phyloP scores from a whole-genome alignment of 2,797 vertebrate species.

The Microctenopoma lineatum region DNA sequence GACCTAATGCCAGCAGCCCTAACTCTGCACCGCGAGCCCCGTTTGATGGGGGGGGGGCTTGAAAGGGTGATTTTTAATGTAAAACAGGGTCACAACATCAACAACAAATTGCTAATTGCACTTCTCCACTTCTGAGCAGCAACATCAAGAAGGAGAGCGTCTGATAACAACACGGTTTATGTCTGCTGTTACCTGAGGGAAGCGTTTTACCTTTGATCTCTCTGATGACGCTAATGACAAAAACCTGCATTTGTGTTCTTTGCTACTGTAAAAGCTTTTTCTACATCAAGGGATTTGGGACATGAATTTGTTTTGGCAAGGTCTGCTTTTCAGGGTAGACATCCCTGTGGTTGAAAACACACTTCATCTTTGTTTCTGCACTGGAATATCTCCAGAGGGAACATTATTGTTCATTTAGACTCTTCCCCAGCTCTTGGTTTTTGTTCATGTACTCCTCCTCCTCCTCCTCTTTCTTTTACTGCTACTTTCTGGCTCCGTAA shows the following conservation, averaged over 20 bases:
- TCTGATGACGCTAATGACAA: slow-evolving; percentile 33
- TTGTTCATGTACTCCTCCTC: slow-evolving; percentile 38
- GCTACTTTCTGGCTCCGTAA: slow-evolving; percentile 24
- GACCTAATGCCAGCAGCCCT: slow-evolving; percentile 15
- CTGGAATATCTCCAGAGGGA: slow-evolving; percentile 60
- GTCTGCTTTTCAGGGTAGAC: slow-evolving; percentile 35
- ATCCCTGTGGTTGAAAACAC: slow-evolving; percentile 63
- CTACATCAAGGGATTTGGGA: slow-evolving; percentile 58
- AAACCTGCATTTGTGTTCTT: slow-evolving; percentile 50
- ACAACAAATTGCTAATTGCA: slow-evolving; percentile 36
- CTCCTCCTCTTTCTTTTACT: slow-evolving; percentile 22
- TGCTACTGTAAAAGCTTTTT: slow-evolving; percentile 67
- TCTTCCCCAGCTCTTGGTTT: slow-evolving; percentile 38
- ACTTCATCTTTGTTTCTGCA: slow-evolving; percentile 58
- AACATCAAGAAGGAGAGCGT: slow-evolving; percentile 37
- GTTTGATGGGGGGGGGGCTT: slow-evolving; percentile 23
- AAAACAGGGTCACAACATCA: slow-evolving; percentile 42
- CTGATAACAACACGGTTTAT: background rate
- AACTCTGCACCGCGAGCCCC: background rate
- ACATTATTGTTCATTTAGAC: slow-evolving; percentile 59
- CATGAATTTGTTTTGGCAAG: slow-evolving; percentile 29
- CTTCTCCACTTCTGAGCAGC: slow-evolving; percentile 41
- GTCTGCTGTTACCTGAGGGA: slow-evolving; percentile 17
- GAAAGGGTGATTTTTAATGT: slow-evolving; percentile 51
- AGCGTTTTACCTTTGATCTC: slow-evolving; percentile 51